Base-by-base conservation (phyloP, 2,113 vertebrate species). In the Centropus unirufus region DNA sequence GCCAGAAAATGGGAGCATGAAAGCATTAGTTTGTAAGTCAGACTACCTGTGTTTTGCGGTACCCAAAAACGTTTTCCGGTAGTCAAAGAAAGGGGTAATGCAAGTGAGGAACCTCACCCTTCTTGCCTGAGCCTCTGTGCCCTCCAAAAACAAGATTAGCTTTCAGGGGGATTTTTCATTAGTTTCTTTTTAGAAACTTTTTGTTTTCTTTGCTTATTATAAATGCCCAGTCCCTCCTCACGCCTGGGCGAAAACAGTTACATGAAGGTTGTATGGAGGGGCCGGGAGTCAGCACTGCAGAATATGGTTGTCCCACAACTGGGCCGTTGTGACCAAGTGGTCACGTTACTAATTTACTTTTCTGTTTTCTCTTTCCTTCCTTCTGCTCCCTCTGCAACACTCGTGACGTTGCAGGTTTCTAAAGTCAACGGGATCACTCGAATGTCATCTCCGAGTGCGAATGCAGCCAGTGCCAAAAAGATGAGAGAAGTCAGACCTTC, bases 391-490 rank as follows among this genome's bases (percentile, higher is more conserved):
- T 7, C 63, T 89, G 62, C 90, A 40, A 89, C 74, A 51, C 39
- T 75, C 52, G 52, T 69, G 97, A 66, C 82, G 44, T 72, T 66
- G 32, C 94, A 99, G 99, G 98, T 99, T 96, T 98, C 99, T 87
- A 99, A 99, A 98, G 98, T 99, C 97, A 99, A 99, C 1, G 99
- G 99, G 95, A 96, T 99, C 98, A 99, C 99, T 91, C 98, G 99
- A 97, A 97, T 98, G 96, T 98, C 98, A 97, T 98, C 98, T 95
- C 98, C 96, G 83, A 98, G 98, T 98, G 97, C 98, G 96, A 98
- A 98, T 96, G 97, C 98, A 97, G 97, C 98, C 97, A 98, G 98
- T 98, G 98, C 99, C 99, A 99, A 99, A 99, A 99, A 99, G 98
- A 98, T 98, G 93, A 98, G 99, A 97, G 99, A 99, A 98, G 99